phyloP scores from a whole-genome alignment of 2,888 invertebrate species.

The Diadegma fenestrale region DNA sequence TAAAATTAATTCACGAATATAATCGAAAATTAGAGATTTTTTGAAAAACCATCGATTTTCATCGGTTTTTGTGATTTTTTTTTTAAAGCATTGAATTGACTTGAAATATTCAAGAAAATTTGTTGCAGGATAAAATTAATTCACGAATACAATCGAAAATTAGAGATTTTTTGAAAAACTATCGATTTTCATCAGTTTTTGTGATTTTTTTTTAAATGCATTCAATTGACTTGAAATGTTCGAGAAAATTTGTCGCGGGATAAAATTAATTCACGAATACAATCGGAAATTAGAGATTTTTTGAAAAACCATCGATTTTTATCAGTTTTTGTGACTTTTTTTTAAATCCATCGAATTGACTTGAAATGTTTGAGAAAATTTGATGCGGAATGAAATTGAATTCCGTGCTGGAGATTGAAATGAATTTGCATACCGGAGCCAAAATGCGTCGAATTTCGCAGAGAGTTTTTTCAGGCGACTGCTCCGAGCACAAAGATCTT shows the following conservation, averaged over 20 bases:
- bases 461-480: constrained; percentile 76
- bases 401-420: background rate
- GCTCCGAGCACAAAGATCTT: constrained; percentile 79
- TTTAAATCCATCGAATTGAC: background rate
- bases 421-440: constrained; percentile 75
- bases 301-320: too few relatives aligned
- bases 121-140: too few relatives aligned
- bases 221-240: background rate
- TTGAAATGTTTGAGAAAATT: background rate
- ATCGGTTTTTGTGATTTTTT: background rate
- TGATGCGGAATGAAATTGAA: background rate
- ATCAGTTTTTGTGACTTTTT: too few relatives aligned
- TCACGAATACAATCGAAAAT: too few relatives aligned
- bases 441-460: constrained; percentile 79
- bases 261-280: too few relatives aligned
- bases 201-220: too few relatives aligned
- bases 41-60: background rate
- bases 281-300: too few relatives aligned
- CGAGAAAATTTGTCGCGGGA: too few relatives aligned
- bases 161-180: too few relatives aligned
- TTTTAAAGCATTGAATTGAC: too few relatives aligned
- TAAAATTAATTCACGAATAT: background rate
- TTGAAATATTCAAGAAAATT: too few relatives aligned
- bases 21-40: background rate
- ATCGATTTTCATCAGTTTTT: too few relatives aligned